Base-by-base conservation (phyloP, 2,113 vertebrate species). In the Butorides virescens region DNA sequence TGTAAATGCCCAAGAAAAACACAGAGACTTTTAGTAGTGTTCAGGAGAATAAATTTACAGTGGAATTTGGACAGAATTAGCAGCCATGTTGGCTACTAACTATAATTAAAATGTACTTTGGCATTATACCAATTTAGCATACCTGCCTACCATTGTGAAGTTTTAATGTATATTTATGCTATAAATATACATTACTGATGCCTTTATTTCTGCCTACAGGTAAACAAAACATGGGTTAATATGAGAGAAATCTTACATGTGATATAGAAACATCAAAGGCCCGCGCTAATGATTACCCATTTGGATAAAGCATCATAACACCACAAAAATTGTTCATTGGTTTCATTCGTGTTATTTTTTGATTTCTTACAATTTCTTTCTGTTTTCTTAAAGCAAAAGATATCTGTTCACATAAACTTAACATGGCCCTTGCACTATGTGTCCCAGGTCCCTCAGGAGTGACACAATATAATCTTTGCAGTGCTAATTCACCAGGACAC, bases 391-490 rank as follows among this genome's bases (percentile, higher is more conserved):
- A 30, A 86, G 25, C 16, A 39, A 77, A 82, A 77, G 32, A 13
- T 20, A 26, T 5, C 49, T 56, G 11, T 46, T 76, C 20, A 42
- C 26, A 49, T 17, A 66, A 80, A 76, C 49, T 65, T 39, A 30
- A n/a, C 11, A 22, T 1, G n/a, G 10, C 3, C 59, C 29, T 49
- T 42, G 27, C n/a, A 58, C 27, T 42, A 26, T 2, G 0, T 15
- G 17, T 66, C 53, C 50, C 59, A 70, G 39, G 32, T 46, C 36
- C 53, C 75, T 84, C 83, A 63, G 50, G 74, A 86, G 72, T 0
- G 5, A 30, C 1, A 1, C 9, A 9, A 42, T 7, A 30, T 11
- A 9, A 8, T n/a, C 22, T 36, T 16, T 42, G 46, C 83, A 91
- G 71, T 29, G 25, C 26, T 53, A 49, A 86, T 27, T 37, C 92